phyloP scores from a whole-genome alignment of 2,888 invertebrate species.

The Brenthis daphne region DNA sequence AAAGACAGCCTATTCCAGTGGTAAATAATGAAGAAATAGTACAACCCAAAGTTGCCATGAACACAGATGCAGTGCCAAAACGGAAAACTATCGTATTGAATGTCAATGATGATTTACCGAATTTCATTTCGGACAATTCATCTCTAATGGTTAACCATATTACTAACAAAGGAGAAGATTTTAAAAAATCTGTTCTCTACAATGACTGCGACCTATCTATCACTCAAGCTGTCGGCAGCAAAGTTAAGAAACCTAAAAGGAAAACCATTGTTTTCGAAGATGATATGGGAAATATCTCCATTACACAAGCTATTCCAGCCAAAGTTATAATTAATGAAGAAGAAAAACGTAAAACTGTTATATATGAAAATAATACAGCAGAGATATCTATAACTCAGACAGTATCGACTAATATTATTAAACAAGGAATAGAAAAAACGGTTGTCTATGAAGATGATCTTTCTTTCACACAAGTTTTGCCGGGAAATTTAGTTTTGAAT shows the following conservation, averaged over 20 bases:
- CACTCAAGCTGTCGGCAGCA: slow-evolving; percentile 29
- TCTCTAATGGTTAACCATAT: slow-evolving; percentile 1
- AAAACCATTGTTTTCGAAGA: slow-evolving; percentile 48
- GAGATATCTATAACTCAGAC: slow-evolving; percentile 47
- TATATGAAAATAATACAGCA: slow-evolving; percentile 43
- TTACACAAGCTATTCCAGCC: slow-evolving; percentile 46
- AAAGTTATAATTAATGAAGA: slow-evolving; percentile 32
- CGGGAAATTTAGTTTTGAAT: slow-evolving; percentile 42
- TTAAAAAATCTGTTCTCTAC: slow-evolving; percentile 27
- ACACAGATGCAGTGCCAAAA: slow-evolving; percentile 43
- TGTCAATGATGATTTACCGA: slow-evolving; percentile 63
- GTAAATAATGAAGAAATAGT: slow-evolving; percentile 31
- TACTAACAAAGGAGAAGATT: slow-evolving; percentile 7
- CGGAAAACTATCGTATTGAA: slow-evolving; percentile 64
- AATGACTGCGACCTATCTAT: slow-evolving; percentile 39
- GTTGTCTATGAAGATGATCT: slow-evolving; percentile 46
- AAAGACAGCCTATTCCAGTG: slow-evolving; percentile 35
- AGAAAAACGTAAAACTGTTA: slow-evolving; percentile 41
- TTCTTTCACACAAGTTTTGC: slow-evolving; percentile 49
- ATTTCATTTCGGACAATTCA: slow-evolving; percentile 49
- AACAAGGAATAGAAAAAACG: slow-evolving; percentile 35
- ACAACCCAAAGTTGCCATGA: not conserved
- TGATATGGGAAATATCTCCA: slow-evolving; percentile 47
- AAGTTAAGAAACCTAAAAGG: slow-evolving; percentile 34
- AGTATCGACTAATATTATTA: slow-evolving; percentile 37